Evolutionary conservation across 2,113 vertebrate genomes (phyloP), one percentile per base, ranked within the genome.

Genomic region (Scortum barcoo): DNA sequence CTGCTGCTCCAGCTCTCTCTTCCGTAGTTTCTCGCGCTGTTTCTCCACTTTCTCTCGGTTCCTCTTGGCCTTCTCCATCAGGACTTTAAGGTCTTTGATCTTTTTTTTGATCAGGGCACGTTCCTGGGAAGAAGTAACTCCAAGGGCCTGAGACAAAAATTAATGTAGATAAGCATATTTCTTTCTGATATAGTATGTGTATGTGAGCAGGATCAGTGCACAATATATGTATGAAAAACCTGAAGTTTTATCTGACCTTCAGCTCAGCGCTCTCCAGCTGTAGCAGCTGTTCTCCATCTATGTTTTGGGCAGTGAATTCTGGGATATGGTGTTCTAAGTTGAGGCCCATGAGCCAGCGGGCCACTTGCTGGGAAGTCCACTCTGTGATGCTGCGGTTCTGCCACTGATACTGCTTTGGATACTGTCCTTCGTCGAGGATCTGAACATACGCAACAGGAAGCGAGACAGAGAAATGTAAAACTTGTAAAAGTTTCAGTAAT

Each of bases 291-390:
- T 97, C 96, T 88, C 98, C 98, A 7, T 97, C 96, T 83, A 99
- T 90, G 83, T 96, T 97, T 83, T 97, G 97, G 94, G 97, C 95
- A 89, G 95, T 97, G 95, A 99, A 99, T 94, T 98, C 96, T 33
- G 97, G 93, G 85, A 98, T 95, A 60, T 97, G 96, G 50, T 97
- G 97, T 73, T 99, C 97, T 90, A 99, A 93, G 93, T 95, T 96
- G 75, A 99, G 95, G 85, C 96, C 96, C 93, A 93, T 92, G 36
- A 99, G 87, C 98, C 98, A 99, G 92, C 95, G 95, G 51, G 96
- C 95, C 74, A 99, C 98, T 80, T 99, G 97, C 90, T 98, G 97
- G 72, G 95, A 93, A 2, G 93, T 97, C 98, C 98, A 99, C 22
- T 98, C 97, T 0, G 94, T 90, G n/a, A 98, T 91, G 63, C 95